Percentiles rank a stretch among this genome's conserved stretches.
Evolutionary conservation across 2,113 vertebrate genomes (phyloP).

Genomic region (Phrynosoma blainvillii): DNA sequence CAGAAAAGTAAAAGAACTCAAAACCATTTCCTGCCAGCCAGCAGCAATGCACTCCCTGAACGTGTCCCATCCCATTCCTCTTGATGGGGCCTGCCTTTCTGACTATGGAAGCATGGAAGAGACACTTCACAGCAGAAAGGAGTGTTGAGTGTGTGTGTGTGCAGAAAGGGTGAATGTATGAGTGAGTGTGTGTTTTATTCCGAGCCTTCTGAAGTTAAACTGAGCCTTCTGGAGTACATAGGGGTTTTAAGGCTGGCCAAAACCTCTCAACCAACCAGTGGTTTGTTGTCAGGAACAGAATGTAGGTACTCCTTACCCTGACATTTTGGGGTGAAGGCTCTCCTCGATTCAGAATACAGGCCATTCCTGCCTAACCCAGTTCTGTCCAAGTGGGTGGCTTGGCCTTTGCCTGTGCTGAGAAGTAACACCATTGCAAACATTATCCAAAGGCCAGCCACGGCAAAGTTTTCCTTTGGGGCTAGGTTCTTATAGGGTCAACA

Average conservation of each 20-base stretch:
- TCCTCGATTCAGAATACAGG: too few relatives aligned
- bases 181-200: not conserved
- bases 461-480: not conserved
- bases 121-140: not conserved
- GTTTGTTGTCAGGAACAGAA: too few relatives aligned
- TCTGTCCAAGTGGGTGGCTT: not conserved
- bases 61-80: slow-evolving; percentile 15
- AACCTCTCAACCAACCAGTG: too few relatives aligned
- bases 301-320: too few relatives aligned
- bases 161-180: not conserved
- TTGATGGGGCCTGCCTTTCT: not conserved
- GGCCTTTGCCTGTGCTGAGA: not conserved
- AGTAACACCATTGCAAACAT: not conserved
- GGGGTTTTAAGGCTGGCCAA: not conserved
- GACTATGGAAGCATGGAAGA: not conserved
- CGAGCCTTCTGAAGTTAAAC: not conserved
- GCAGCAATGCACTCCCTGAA: slow-evolving; percentile 5
- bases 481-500: not conserved
- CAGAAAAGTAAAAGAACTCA: not conserved
- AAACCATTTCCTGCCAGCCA: slow-evolving; percentile 11
- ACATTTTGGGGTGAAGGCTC: too few relatives aligned
- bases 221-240: not conserved
- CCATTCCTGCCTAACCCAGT: not conserved
- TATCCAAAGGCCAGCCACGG: not conserved
- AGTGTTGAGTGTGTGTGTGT: too few relatives aligned